Evolutionary conservation across 2,113 vertebrate species (phyloP), one percentile per base, ranked within the genome.

Genomic region (Apus apus): DNA sequence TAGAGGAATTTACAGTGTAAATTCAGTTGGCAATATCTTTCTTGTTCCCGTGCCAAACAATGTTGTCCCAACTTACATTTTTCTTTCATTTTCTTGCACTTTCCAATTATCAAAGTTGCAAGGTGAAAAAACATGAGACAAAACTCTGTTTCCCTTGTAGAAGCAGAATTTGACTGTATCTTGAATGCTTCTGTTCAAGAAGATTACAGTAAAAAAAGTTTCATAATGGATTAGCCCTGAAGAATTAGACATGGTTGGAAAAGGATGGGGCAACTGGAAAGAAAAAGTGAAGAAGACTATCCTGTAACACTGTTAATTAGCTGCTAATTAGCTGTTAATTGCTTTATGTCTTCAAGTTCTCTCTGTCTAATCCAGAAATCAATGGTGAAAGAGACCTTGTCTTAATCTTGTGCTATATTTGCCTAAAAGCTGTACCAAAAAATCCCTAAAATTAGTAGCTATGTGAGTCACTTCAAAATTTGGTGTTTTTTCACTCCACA

Each of bases 1-100:
- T 74, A n/a, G 85, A 88, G 79, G 83, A 9, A 85, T 86, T 92
- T 88, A 23, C 57, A 80, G 43, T 71, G 51, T 74, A 71, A 95
- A 90, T 83, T 90, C 82, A 80, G 32, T 60, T 86, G 51, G 79
- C 30, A 23, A 23, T 85, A 16, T 70, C 94, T 86, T 93, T 62
- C 54, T 82, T 89, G 34, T 79, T 82, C 34, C 22, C 62, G 5
- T 32, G 43, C 85, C 72, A 83, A 38, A 46, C 1, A 6, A 73
- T 43, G 27, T 76, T 71, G 20, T 87, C 38, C 38, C 43, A 66
- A 7, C 14, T 8, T 23, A 22, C 7, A 53, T 21, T 36, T 43
- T 43, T 48, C 46, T 48, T 66, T 50, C 1, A 34, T 85, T 88
- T 80, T 46, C 72, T 57, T 50, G n/a, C 50, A 29, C 45, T 68